phyloP scores from a whole-genome alignment of 1,140 invertebrate genomes.

The Drosophila oshimai region DNA sequence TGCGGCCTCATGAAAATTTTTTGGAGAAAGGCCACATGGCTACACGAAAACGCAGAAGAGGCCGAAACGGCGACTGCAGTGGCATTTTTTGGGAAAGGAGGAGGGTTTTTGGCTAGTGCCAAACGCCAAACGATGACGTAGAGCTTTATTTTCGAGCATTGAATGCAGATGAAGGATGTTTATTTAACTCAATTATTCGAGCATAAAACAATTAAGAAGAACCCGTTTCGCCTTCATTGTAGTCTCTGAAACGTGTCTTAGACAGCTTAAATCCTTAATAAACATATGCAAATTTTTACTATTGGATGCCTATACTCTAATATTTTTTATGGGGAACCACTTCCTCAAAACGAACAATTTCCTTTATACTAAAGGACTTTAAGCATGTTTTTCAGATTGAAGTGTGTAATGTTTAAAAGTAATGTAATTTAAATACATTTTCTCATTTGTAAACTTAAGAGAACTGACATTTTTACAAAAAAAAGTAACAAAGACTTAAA shows the following conservation, averaged over 20 bases:
- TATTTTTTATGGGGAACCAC: background rate
- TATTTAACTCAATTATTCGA: constrained; percentile 66
- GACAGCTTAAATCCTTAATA: constrained; percentile 14
- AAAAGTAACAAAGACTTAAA: too few relatives aligned
- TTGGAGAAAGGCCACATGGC: constrained; percentile 71
- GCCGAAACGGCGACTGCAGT: constrained; percentile 25
- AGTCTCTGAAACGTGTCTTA: constrained; percentile 17
- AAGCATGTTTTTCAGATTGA: too few relatives aligned
- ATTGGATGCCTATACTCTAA: constrained; percentile 11
- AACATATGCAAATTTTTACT: constrained; percentile 16
- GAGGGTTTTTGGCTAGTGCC: constrained; percentile 12
- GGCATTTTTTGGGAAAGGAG: background rate
- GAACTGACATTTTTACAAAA: too few relatives aligned
- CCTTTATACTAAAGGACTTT: too few relatives aligned
- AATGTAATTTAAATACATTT: too few relatives aligned
- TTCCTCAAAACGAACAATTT: too few relatives aligned
- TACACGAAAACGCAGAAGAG: background rate
- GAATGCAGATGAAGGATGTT: constrained; percentile 23
- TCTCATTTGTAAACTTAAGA: too few relatives aligned
- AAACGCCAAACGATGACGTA: constrained; percentile 53
- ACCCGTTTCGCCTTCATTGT: constrained; percentile 32
- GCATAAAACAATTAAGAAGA: constrained; percentile 24
- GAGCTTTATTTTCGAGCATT: constrained; percentile 40
- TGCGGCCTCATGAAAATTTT: constrained; percentile 52
- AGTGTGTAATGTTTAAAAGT: too few relatives aligned